A percentile compares a stretch with the other conserved stretches of the same genome.
Conservation (phyloP, 2,113 vertebrate genomes). For the Gymnogyps californianus region DNA sequence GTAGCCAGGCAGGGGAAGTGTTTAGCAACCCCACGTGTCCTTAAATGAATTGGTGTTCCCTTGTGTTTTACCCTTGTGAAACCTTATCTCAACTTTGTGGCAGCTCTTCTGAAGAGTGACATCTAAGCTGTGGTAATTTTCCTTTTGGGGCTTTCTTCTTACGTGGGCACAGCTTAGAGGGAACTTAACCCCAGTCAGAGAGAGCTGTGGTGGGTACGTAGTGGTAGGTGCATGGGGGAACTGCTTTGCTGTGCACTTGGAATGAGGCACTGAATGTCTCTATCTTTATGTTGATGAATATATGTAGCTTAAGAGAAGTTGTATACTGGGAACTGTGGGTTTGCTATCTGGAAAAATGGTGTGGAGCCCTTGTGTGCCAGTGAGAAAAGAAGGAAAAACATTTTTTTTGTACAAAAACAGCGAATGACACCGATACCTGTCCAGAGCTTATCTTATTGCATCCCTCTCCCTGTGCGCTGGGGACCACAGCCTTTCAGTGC, state of each 20-base stretch:
- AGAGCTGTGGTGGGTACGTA: background rate
- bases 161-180: background rate
- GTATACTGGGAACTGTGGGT: background rate
- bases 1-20: background rate
- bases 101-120: background rate
- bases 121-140: background rate
- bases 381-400: background rate
- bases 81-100: background rate
- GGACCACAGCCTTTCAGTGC: background rate
- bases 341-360: background rate
- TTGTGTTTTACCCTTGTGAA: background rate
- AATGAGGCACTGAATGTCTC: no score
- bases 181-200: background rate
- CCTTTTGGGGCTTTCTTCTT: background rate
- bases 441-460: background rate
- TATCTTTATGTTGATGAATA: fast-evolving
- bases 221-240: fast-evolving
- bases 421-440: background rate
- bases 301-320: background rate
- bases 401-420: background rate
- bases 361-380: background rate
- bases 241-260: background rate
- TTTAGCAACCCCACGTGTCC: background rate
- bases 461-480: background rate
- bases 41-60: background rate